Evolutionary conservation across 2,888 invertebrate species (phyloP).

Genomic region (Aethes cnicana): DNA sequence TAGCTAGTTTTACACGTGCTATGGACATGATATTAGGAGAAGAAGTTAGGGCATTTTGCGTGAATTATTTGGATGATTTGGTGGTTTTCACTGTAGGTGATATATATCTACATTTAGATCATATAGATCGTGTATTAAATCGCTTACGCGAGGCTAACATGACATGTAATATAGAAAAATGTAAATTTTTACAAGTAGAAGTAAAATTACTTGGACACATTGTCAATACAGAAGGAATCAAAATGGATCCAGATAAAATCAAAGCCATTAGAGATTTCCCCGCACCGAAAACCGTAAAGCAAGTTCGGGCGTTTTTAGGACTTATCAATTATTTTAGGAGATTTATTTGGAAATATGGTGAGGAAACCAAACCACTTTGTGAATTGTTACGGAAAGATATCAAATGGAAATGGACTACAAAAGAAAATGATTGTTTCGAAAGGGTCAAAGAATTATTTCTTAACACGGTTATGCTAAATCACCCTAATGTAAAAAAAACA

Average conservation of each 20-base stretch:
- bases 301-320: not conserved
- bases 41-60: not conserved
- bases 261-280: not conserved
- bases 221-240: not conserved
- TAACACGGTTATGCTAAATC: not conserved
- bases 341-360: not conserved
- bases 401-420: not conserved
- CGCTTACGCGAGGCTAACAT: not conserved
- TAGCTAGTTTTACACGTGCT: not conserved
- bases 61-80: too few relatives aligned
- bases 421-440: not conserved
- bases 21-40: not conserved
- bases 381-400: not conserved
- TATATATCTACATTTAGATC: too few relatives aligned
- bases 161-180: not conserved
- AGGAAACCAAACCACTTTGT: not conserved
- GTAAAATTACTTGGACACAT: not conserved
- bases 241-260: not conserved
- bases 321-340: not conserved
- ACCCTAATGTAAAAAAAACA: not conserved
- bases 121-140: not conserved
- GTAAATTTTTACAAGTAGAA: not conserved
- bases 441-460: not conserved
- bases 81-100: too few relatives aligned
- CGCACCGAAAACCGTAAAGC: not conserved